Conservation (phyloP, 1,140 invertebrate genomes). For the Centruroides vittatus region DNA sequence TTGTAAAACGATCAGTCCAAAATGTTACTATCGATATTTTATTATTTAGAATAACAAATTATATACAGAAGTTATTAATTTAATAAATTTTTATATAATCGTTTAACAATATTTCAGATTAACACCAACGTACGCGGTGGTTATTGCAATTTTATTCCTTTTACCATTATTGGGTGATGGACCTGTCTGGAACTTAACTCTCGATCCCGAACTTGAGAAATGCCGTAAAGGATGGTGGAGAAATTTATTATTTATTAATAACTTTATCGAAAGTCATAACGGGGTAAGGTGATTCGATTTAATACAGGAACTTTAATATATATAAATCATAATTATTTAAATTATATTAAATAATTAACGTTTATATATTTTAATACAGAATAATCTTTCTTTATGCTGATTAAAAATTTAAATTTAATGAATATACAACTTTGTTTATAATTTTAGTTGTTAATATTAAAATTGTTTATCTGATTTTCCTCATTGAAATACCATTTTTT, state of each 20-base stretch:
- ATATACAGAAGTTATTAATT: too few relatives aligned
- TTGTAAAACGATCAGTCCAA: too few relatives aligned
- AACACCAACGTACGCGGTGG: constrained; percentile 12
- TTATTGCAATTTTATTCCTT: constrained; percentile 4
- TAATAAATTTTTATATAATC: too few relatives aligned
- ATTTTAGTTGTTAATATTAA: too few relatives aligned
- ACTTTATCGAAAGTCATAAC: constrained; percentile 51
- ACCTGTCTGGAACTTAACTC: constrained; percentile 15
- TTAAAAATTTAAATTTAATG: not conserved
- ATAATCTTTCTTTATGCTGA: not conserved
- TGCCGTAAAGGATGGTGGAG: constrained; percentile 66
- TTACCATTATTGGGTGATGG: constrained; percentile 14
- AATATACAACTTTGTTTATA: too few relatives aligned
- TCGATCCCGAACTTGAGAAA: constrained; percentile 22
- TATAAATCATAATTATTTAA: not conserved
- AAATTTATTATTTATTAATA: constrained; percentile 71
- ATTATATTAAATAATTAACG: not conserved
- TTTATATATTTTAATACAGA: not conserved
- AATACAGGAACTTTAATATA: not conserved
- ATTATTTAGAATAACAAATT: too few relatives aligned
- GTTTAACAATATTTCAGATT: not conserved
- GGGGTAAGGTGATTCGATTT: not conserved
- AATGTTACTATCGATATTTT: too few relatives aligned
- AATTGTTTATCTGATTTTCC: too few relatives aligned
- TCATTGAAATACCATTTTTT: too few relatives aligned